Base-by-base conservation (phyloP, 1,140 invertebrate genomes). In the Atta texana region DNA sequence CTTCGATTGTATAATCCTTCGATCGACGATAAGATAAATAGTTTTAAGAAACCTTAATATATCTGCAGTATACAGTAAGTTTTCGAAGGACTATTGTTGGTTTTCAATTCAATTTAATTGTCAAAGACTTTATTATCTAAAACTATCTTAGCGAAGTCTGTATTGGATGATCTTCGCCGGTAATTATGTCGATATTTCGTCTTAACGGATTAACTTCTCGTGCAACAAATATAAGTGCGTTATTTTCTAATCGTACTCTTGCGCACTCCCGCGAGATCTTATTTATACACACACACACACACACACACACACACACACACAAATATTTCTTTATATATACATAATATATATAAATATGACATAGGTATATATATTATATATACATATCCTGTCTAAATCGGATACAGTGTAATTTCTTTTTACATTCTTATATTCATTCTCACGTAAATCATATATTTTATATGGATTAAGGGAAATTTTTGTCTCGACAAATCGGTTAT, bases 251-350 rank as follows among this genome's bases (percentile, higher is more conserved):
- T 10, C 28, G 55, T 78, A 89, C 31, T 21, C 10, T 78, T 57
- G 31, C 66, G 66, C 77, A 78, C 34, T 87, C 57, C 24, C 74
- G 85, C 66, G 66, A 82, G 31, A 87, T 69, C 44, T 88, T 89
- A 87, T 87, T 90, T 89, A 86, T 78, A 59, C 71, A 89, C 55
- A 89, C 53, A 85, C 59, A 89, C 59, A 85, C 28, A 64, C 28
- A 31, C 28, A 31, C 24, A 24, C 24, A 24, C 24, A 24, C 24
- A 24, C 24, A 24, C 24, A 24, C 24, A 24, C 24, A 24, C 24
- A 24, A 0, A 51, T 77, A 44, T 44, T 39, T 77, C 21, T 76
- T 21, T 86, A 78, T 76, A 87, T 85, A 78, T 76, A 87, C 18
- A 87, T 55, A 59, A 81, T 81, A 82, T 74, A 61, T 72, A 82